These are phyloP conservation scores for Neopelma chrysocephalum DNA, from an alignment of 2,797 vertebrate genomes.

Conservation along the genomic window DNA sequence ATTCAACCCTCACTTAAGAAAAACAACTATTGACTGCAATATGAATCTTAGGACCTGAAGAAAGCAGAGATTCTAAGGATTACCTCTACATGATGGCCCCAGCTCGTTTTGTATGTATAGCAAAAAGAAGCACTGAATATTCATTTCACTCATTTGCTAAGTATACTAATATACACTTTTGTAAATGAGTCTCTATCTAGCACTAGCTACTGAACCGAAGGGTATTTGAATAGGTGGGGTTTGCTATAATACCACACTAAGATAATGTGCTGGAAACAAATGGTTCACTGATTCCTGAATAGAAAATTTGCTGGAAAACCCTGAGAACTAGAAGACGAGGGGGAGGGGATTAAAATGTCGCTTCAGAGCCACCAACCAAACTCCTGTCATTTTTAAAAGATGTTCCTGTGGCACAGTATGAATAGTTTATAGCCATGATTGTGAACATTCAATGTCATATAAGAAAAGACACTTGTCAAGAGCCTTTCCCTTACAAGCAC, in stretches of 20 bases:
- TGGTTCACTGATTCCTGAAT: background rate
- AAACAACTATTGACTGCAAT: constrained; percentile 37
- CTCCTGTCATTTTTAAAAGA: constrained; percentile 21
- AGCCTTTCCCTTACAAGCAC: constrained; percentile 80
- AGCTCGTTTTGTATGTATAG: background rate
- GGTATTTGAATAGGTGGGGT: constrained; percentile 38
- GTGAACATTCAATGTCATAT: constrained; percentile 70
- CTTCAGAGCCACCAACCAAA: background rate
- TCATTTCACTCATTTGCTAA: constrained; percentile 39
- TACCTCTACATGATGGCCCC: background rate
- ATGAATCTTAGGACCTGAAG: constrained; percentile 14
- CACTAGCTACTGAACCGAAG: constrained; percentile 25
- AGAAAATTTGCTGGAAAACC: constrained; percentile 13
- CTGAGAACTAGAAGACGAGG: background rate
- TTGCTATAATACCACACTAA: constrained; percentile 1
- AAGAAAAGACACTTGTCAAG: constrained; percentile 82
- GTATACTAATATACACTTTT: constrained; percentile 12
- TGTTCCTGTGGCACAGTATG: constrained; percentile 1
- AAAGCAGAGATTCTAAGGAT: constrained; percentile 26
- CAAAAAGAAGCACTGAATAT: constrained; percentile 44
- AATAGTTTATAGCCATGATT: constrained; percentile 47
- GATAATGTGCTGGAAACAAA: constrained; percentile 53
- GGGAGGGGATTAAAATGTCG: constrained; percentile 22
- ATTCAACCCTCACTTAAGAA: constrained; percentile 31
- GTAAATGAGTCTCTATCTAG: background rate